A percentile compares a stretch with the other conserved stretches of the same genome.
Conservation (phyloP, 2,797 vertebrate genomes). For the Psittacula derbiana region DNA sequence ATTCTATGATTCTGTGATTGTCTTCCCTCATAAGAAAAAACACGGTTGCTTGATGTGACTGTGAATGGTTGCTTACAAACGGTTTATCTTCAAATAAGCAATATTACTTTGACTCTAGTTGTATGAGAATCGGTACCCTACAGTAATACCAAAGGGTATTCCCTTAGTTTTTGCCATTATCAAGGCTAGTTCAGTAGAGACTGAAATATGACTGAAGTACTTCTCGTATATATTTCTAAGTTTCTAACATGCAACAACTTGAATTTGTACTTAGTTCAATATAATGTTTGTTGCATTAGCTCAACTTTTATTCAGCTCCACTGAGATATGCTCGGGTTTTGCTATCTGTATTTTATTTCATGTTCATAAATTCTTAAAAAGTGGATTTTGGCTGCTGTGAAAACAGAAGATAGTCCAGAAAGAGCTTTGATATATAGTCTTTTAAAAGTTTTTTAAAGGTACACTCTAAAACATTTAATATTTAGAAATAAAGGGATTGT, state of each 20-base stretch:
- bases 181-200: background rate
- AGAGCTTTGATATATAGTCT: background rate
- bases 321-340: background rate
- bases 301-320: background rate
- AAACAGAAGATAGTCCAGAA: background rate
- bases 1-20: background rate
- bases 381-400: background rate
- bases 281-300: background rate
- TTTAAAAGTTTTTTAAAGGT: background rate
- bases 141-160: background rate
- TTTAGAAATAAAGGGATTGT: background rate
- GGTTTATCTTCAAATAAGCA: background rate
- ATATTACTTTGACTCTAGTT: background rate
- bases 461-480: background rate
- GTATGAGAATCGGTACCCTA: background rate
- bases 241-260: background rate
- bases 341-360: background rate
- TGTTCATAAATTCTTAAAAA: background rate
- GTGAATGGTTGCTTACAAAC: background rate
- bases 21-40: background rate
- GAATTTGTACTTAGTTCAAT: background rate
- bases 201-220: background rate
- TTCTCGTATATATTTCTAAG: background rate
- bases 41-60: fast-evolving
- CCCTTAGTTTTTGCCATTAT: background rate